These are phyloP conservation scores for Thunnus maccoyii DNA, from an alignment of 2,113 vertebrate species.

Conservation along the genomic window DNA sequence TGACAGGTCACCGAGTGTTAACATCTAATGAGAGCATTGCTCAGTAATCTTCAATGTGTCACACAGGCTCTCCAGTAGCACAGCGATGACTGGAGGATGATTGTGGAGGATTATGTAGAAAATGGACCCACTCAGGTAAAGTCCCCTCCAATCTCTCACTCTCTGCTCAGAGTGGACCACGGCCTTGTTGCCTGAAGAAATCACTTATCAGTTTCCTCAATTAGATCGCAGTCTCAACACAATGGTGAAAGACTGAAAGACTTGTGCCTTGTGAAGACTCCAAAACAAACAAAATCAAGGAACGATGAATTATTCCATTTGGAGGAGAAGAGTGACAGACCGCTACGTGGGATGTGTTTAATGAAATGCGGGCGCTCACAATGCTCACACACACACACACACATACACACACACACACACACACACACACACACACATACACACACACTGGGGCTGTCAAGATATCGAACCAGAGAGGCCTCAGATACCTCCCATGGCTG, in stretches of 20 bases:
- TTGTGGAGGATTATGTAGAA: slow-evolving; percentile 79
- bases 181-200: slow-evolving; percentile 64
- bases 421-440: slow-evolving; percentile 40
- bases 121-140: slow-evolving; percentile 78
- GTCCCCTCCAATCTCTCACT: slow-evolving; percentile 68
- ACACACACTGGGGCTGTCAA: slow-evolving; percentile 61
- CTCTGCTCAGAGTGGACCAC: slow-evolving; percentile 44
- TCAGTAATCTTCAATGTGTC: slow-evolving; percentile 75
- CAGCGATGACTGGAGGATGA: slow-evolving; percentile 69
- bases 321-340: slow-evolving; percentile 57
- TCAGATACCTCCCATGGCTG: slow-evolving; percentile 67
- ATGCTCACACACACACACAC: slow-evolving; percentile 42
- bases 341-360: slow-evolving; percentile 68
- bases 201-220: slow-evolving; percentile 75
- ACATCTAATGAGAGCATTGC: slow-evolving; percentile 77
- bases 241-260: neutral
- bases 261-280: slow-evolving; percentile 12
- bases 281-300: slow-evolving; percentile 61
- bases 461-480: slow-evolving; percentile 71
- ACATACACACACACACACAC: slow-evolving; percentile 19
- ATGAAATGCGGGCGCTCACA: slow-evolving; percentile 71
- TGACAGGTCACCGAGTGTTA: slow-evolving; percentile 75
- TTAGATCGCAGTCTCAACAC: slow-evolving; percentile 3
- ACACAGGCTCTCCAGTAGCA: slow-evolving; percentile 52
- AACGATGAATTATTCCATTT: slow-evolving; percentile 75